phyloP scores from a whole-genome alignment of 2,113 vertebrate species.

The Cacatua alba region DNA sequence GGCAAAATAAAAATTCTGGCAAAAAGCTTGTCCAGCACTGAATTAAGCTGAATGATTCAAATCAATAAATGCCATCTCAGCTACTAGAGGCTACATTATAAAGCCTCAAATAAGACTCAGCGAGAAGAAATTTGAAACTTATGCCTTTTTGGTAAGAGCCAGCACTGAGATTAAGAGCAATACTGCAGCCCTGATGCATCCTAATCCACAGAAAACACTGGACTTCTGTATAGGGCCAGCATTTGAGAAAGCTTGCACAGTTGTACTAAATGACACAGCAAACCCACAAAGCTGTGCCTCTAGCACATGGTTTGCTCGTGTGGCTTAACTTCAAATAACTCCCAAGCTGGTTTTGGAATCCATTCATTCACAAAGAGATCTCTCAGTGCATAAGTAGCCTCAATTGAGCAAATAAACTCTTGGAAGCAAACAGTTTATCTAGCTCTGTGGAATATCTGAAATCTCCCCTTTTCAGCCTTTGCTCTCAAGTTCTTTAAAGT shows the following conservation, averaged over 20 bases:
- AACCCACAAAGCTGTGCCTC: constrained; percentile 24
- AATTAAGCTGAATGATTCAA: constrained; percentile 24
- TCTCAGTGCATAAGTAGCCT: neutral
- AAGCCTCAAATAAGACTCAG: neutral
- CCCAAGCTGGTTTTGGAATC: constrained; percentile 24
- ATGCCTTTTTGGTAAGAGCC: neutral
- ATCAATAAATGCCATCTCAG: constrained; percentile 22
- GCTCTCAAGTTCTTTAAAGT: neutral
- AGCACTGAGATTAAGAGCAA: neutral
- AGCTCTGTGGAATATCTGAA: neutral
- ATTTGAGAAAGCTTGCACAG: neutral
- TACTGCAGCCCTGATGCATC: neutral
- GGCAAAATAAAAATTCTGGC: constrained; percentile 6
- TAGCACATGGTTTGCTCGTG: neutral
- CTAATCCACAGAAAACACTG: neutral
- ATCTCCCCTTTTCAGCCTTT: neutral
- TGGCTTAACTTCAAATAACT: constrained; percentile 18
- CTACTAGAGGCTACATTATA: neutral
- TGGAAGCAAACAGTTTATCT: neutral
- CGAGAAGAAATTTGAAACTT: neutral
- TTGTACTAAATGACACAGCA: neutral
- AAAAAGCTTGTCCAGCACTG: neutral
- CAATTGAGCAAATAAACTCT: neutral
- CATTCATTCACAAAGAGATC: constrained; percentile 7
- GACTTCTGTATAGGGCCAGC: neutral